A percentile compares a stretch with the other conserved stretches of the same genome.
Conservation (phyloP, 2,888 invertebrate genomes). For the Melieria crassipennis region DNA sequence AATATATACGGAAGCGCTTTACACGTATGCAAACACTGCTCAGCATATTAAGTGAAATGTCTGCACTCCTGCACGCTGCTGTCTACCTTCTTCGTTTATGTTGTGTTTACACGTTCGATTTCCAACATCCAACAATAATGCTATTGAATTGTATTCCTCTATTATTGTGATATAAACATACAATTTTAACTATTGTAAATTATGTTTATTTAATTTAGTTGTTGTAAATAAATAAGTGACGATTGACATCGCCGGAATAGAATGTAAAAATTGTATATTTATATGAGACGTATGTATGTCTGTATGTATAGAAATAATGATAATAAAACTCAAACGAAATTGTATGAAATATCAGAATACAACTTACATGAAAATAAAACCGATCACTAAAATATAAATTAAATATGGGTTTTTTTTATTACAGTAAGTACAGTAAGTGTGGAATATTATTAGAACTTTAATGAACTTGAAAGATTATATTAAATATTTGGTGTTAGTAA, state of each 20-base stretch:
- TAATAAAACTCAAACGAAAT: too few relatives aligned
- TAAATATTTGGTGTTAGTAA: too few relatives aligned
- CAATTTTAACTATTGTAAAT: conserved; percentile 31
- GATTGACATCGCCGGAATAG: conserved; percentile 3
- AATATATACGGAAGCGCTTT: neutral
- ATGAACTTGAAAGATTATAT: too few relatives aligned
- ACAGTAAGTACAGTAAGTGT: too few relatives aligned
- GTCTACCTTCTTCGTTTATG: neutral
- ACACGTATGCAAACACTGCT: too few relatives aligned
- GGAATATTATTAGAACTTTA: too few relatives aligned
- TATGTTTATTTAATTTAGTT: conserved; percentile 26
- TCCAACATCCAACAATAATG: conserved; percentile 14
- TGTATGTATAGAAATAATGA: conserved; percentile 1
- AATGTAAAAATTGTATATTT: neutral
- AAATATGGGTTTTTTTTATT: too few relatives aligned
- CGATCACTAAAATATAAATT: too few relatives aligned
- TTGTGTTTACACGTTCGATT: neutral
- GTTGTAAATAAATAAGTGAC: conserved; percentile 20
- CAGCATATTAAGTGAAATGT: too few relatives aligned
- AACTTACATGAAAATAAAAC: too few relatives aligned
- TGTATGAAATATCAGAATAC: too few relatives aligned
- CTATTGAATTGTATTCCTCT: conserved; percentile 57
- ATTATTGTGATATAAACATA: conserved; percentile 61
- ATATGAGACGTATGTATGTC: neutral
- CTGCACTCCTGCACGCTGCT: too few relatives aligned